Percentiles rank a stretch among this genome's conserved stretches.
Conservation (phyloP, 2,888 invertebrate species). For the Protophormia terraenovae region DNA sequence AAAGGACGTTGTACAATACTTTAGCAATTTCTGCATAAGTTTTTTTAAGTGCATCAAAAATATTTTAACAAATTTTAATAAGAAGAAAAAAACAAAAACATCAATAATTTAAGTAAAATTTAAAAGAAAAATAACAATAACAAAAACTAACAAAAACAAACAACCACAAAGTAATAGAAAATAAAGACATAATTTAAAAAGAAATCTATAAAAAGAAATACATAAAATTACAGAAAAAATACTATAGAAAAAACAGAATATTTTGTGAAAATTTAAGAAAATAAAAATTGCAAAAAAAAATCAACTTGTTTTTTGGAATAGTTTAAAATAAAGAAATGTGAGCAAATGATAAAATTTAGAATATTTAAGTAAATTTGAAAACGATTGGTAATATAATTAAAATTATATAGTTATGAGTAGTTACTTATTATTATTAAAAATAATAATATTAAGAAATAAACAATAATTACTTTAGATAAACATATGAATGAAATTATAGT, state of each 20-base stretch:
- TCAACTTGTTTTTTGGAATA: too few relatives aligned
- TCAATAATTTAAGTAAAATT: neutral
- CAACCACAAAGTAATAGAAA: neutral
- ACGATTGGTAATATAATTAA: slow-evolving; percentile 6
- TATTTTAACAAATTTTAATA: slow-evolving; percentile 33
- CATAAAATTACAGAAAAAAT: neutral
- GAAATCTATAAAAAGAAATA: neutral
- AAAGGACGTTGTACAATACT: slow-evolving; percentile 82
- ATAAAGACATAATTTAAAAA: neutral
- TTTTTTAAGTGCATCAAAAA: slow-evolving; percentile 74
- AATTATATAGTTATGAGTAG: neutral
- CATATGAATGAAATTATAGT: neutral
- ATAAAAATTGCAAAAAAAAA: neutral
- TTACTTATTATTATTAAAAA: neutral
- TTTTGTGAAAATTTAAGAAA: neutral
- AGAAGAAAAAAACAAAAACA: too few relatives aligned
- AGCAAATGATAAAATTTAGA: too few relatives aligned
- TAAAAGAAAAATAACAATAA: neutral
- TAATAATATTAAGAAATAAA: slow-evolving; percentile 26
- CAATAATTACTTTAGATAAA: slow-evolving; percentile 63
- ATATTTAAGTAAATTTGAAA: slow-evolving; percentile 33
- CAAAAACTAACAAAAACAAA: slow-evolving; percentile 4
- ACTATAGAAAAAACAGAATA: neutral
- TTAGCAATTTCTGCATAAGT: slow-evolving; percentile 81
- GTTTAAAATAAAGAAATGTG: too few relatives aligned